These are phyloP conservation scores for Epinotia brunnichana DNA, from an alignment of 2,888 invertebrate genomes.

Conservation along the genomic window DNA sequence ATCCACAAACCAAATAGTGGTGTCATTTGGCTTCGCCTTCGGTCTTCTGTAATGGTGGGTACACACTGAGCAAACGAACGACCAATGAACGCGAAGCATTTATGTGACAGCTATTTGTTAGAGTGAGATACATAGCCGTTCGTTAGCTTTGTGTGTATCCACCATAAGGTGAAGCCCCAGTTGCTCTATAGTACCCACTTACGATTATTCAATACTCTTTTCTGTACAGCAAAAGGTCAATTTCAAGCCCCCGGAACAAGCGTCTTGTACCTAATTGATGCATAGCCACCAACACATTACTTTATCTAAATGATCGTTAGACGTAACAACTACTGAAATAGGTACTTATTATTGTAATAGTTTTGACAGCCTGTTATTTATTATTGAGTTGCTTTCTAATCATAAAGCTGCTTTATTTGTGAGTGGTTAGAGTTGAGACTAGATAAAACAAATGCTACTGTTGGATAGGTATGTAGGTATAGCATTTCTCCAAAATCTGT, in stretches of 20 bases:
- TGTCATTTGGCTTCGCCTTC: no score
- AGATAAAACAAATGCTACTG: constrained; percentile 7
- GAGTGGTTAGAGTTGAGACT: constrained; percentile 5
- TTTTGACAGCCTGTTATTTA: constrained; percentile 27
- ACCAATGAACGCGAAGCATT: no score
- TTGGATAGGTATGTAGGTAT: constrained; percentile 15
- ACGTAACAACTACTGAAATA: constrained; percentile 21
- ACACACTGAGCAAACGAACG: no score
- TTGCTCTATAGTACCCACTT: neutral
- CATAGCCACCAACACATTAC: constrained; percentile 19
- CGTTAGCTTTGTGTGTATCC: no score
- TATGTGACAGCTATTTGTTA: no score
- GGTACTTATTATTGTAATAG: constrained; percentile 22
- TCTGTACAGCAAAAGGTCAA: neutral
- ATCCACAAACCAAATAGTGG: no score
- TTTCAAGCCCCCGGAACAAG: neutral
- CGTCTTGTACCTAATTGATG: neutral
- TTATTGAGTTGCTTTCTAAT: neutral
- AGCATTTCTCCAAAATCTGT: constrained; percentile 22
- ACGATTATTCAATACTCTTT: no score
- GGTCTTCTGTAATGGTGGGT: no score
- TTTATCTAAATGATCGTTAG: constrained; percentile 18
- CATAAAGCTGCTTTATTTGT: neutral
- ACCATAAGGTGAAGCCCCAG: no score
- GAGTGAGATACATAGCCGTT: no score